Percentiles rank a stretch among this genome's conserved stretches.
phyloP scores from a whole-genome alignment of 2,113 vertebrate species.

The Apodemus speciosus region DNA sequence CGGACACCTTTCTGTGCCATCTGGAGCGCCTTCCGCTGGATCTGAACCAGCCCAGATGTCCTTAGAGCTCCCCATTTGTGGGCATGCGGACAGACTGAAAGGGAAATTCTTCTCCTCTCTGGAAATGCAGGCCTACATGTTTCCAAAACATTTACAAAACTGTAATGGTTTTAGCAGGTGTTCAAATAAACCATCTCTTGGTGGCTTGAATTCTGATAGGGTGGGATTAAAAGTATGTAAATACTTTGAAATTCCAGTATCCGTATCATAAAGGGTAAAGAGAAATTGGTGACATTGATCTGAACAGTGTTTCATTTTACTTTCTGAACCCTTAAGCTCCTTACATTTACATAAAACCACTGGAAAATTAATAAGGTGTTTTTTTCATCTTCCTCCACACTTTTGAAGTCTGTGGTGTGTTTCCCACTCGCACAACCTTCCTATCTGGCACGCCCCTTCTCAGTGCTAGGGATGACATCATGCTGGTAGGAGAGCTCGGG shows the following conservation, averaged over 20 bases:
- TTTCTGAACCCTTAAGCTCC: not conserved
- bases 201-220: not conserved
- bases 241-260: constrained; percentile 22
- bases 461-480: not conserved
- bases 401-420: not conserved
- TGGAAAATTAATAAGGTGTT: not conserved
- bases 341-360: not conserved
- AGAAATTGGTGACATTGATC: not conserved
- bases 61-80: constrained; percentile 39
- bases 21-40: constrained; percentile 1
- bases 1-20: not conserved
- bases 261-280: not conserved
- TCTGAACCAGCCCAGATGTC: constrained; percentile 59
- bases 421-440: not conserved
- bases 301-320: not conserved
- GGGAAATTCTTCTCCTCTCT: constrained; percentile 9
- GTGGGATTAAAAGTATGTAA: not conserved
- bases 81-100: constrained; percentile 50
- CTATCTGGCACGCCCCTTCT: not conserved
- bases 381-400: not conserved
- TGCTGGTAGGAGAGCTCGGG: too few species aligned
- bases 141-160: constrained; percentile 61
- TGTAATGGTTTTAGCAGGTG: constrained; percentile 55
- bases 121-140: constrained; percentile 10
- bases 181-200: constrained; percentile 54